These are phyloP conservation scores for Calameuta pallipes DNA, from an alignment of 2,888 invertebrate genomes.

Conservation along the genomic window DNA sequence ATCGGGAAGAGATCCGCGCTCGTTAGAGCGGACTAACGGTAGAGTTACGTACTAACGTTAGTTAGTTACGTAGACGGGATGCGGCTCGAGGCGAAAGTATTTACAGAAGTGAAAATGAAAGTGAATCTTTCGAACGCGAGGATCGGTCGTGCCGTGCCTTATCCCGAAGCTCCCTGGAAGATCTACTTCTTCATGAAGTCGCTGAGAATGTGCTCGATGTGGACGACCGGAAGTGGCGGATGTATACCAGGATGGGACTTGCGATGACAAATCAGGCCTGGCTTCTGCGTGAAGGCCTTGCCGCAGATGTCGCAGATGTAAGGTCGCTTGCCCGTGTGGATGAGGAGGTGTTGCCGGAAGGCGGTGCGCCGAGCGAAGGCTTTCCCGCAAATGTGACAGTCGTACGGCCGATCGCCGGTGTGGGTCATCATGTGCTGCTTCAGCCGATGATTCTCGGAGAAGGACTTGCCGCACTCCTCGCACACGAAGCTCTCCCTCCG, in stretches of 20 bases:
- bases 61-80: no score
- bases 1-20: no score
- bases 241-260: constrained; percentile 18
- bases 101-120: no score
- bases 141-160: no score
- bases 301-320: constrained; percentile 21
- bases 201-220: constrained; percentile 12
- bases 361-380: constrained; percentile 17
- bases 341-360: constrained; percentile 41
- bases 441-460: constrained; percentile 15
- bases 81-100: no score
- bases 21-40: no score
- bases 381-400: constrained; percentile 19
- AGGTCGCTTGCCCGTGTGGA: constrained; percentile 37
- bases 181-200: constrained; percentile 21
- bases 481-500: constrained; percentile 15
- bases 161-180: no score
- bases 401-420: constrained; percentile 13
- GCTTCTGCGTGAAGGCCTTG: constrained; percentile 19
- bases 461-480: constrained; percentile 19
- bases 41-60: no score
- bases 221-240: constrained; percentile 11
- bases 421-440: constrained; percentile 23
- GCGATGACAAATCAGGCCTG: constrained; percentile 18
- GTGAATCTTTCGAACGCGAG: no score